phyloP scores from a whole-genome alignment of 2,113 vertebrate genomes.

The Amphiprion percula region DNA sequence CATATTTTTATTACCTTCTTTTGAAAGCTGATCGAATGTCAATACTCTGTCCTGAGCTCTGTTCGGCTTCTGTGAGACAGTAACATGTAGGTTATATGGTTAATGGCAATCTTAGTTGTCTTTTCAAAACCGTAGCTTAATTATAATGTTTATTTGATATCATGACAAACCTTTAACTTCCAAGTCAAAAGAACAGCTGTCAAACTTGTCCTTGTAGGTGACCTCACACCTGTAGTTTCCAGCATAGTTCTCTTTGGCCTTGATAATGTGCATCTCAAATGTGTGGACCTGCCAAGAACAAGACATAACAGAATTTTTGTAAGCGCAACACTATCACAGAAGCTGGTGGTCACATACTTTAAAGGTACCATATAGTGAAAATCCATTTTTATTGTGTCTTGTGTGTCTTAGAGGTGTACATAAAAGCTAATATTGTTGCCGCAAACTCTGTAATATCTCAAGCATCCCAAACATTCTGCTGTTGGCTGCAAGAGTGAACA shows the following conservation, averaged over 20 bases:
- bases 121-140: neutral
- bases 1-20: slow-evolving; percentile 91
- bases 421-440: no score
- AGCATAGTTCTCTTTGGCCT: slow-evolving; percentile 97
- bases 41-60: slow-evolving; percentile 86
- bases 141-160: neutral
- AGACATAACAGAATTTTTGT: neutral
- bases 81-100: slow-evolving; percentile 25
- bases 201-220: slow-evolving; percentile 97
- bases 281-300: slow-evolving; percentile 90
- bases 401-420: no score
- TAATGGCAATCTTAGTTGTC: neutral
- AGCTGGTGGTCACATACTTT: neutral
- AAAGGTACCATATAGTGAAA: no score
- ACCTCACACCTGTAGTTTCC: slow-evolving; percentile 98
- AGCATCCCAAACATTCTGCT: no score
- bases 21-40: slow-evolving; percentile 99
- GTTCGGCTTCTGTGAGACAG: slow-evolving; percentile 88
- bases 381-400: no score
- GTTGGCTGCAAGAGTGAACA: no score
- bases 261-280: slow-evolving; percentile 99
- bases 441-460: no score
- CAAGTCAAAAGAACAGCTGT: slow-evolving; percentile 96
- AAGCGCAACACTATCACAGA: neutral
- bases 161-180: slow-evolving; percentile 91